Base-by-base conservation (phyloP, 2,797 vertebrate genomes). In the Pyrocephalus nanus region DNA sequence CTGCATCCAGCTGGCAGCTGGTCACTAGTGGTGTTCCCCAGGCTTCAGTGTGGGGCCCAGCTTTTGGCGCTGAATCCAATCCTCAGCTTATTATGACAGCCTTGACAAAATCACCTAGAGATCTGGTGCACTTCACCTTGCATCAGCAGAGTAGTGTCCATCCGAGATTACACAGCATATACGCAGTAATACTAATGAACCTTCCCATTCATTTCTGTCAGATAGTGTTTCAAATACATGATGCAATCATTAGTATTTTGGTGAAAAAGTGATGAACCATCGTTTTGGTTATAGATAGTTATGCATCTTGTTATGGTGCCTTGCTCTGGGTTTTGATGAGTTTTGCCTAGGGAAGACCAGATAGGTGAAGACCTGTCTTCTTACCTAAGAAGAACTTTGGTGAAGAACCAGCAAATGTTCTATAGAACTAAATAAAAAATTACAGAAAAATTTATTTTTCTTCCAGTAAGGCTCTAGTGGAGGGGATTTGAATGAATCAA, bases 81-180 rank as follows among this genome's bases (percentile, higher is more conserved):
- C 21, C 19, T 64, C 43, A 78, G 6, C 0, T 61, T 61, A 30
- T 47, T 72, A 27, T 12, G 11, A 32, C 14, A 72, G 10, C 5
- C 15, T 67, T 86, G 62, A 86, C 15, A 84, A 85, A 88, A 71
- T 26, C 61, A 76, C 9, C 18, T 13, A 12, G 6, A 38, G 27
- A 51, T 30, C 11, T 58, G 6, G 11, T 83, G 38, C 8, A 29
- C 12, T 58, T 43, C 0, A 1, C 18, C 26, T 81, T 58, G 47
- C 12, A 65, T 1, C 26, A 75, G 11, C 54, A 65, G 71, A 57
- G 26, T 12, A 27, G 34, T 38, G 23, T 72, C 19, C 34, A 19
- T 30, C 42, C 61, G 53, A 40, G 22, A 20, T 62, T 27, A 48
- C 12, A n/a, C 14, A 84, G 40, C 50, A 42, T 0, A 0, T 45